These are phyloP conservation scores for Bibio marci DNA, from an alignment of 2,888 invertebrate species.

Conservation along the genomic window DNA sequence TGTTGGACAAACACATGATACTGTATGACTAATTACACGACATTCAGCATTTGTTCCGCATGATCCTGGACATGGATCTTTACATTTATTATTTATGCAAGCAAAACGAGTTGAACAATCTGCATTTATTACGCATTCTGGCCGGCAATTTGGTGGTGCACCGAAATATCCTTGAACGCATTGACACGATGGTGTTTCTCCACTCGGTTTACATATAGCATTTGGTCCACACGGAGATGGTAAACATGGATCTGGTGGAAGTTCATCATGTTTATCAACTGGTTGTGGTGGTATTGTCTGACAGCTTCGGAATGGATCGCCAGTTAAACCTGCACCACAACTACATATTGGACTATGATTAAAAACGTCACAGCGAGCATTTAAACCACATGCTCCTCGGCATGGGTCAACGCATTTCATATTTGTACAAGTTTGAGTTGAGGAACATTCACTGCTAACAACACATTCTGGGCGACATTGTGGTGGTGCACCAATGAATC, in stretches of 20 bases:
- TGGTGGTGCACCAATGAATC: slow-evolving; percentile 49
- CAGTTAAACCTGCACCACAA: slow-evolving; percentile 43
- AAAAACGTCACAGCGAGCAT: slow-evolving; percentile 50
- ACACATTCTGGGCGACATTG: slow-evolving; percentile 49
- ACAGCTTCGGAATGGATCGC: slow-evolving; percentile 66
- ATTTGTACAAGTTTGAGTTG: slow-evolving; percentile 44
- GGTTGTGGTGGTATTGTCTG: slow-evolving; percentile 34
- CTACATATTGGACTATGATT: slow-evolving; percentile 56
- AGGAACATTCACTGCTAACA: slow-evolving; percentile 45
- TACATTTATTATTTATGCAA: slow-evolving; percentile 64
- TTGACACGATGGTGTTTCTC: slow-evolving; percentile 52
- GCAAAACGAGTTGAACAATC: slow-evolving; percentile 62
- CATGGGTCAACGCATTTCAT: slow-evolving; percentile 57
- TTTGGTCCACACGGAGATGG: slow-evolving; percentile 74
- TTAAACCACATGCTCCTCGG: slow-evolving; percentile 50
- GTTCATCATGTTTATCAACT: slow-evolving; percentile 21
- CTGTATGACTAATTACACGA: slow-evolving; percentile 59
- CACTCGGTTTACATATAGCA: slow-evolving; percentile 47
- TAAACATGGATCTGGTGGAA: slow-evolving; percentile 41
- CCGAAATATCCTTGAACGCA: slow-evolving; percentile 64
- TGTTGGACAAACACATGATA: slow-evolving; percentile 58
- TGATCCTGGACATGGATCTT: slow-evolving; percentile 66
- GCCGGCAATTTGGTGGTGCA: slow-evolving; percentile 63
- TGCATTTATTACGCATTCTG: slow-evolving; percentile 67
- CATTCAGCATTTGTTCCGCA: slow-evolving; percentile 70